Base-by-base conservation (phyloP, 2,113 vertebrate species). In the Corythornis cristatus region DNA sequence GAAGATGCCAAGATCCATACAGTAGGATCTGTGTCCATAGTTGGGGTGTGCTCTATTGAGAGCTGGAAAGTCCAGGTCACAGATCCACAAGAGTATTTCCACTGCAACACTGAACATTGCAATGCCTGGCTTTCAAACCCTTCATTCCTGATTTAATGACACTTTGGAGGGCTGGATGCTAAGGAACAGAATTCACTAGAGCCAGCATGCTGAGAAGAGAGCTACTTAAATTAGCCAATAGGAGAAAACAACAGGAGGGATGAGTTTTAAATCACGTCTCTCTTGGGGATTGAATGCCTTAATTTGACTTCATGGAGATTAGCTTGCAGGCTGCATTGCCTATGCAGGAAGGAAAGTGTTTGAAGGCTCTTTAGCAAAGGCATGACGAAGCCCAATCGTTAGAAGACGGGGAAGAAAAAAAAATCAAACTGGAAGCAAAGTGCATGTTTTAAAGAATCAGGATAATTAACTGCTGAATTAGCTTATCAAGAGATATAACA, bases 251-350 rank as follows among this genome's bases (percentile, higher is more conserved):
- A 94, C 93, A 90, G 93, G 95, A 95, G 90, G 90, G 83, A 93
- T 96, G 90, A 84, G 90, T 91, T 96, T 95, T 95, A 96, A 96
- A 95, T 94, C 93, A 86, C 0, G 0, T 90, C 72, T 95, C 93
- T 93, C 95, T 91, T 88, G 86, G 86, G 93, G 57, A 94, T 31
- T 95, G 80, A 95, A 93, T 61, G 86, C 76, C 70, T 96, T 95
- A 95, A 96, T 96, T 92, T 95, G 95, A 93, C 95, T 96, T 96
- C 90, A 95, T 90, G 95, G 93, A 96, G 96, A 96, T 96, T 95
- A 96, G 86, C 66, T 96, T 95, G 80, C 90, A 86, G 80, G 88
- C 90, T 93, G 88, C 83, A 88, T 90, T 91, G 79, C 80, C 90
- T 78, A 2, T 90, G 88, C 83, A 82, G 83, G 73, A 68, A 93